phyloP scores from a whole-genome alignment of 2,797 vertebrate genomes.

The Cyclopterus lumpus region DNA sequence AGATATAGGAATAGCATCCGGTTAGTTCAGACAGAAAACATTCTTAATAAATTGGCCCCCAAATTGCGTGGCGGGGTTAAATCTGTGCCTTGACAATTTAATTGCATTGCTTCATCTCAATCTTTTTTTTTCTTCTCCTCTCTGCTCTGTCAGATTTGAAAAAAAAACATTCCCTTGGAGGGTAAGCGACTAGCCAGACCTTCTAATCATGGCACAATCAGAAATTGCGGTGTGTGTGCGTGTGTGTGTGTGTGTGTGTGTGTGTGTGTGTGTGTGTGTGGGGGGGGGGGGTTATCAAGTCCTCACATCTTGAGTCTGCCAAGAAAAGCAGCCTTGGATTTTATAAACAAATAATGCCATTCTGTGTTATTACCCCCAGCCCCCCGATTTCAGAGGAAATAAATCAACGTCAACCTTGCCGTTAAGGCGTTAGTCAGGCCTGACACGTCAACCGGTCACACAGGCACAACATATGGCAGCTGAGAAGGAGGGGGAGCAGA shows the following conservation, averaged over 20 bases:
- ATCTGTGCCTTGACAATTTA: constrained; percentile 72
- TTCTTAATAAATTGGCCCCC: constrained; percentile 62
- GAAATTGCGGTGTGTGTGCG: constrained; percentile 74
- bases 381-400: constrained; percentile 94
- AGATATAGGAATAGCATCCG: constrained; percentile 50
- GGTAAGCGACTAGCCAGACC: constrained; percentile 77
- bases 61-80: constrained; percentile 62
- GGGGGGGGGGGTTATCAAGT: constrained; percentile 67
- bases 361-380: constrained; percentile 89
- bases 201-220: constrained; percentile 84
- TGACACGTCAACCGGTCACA: constrained; percentile 79
- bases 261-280: constrained; percentile 23
- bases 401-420: constrained; percentile 89
- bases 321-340: constrained; percentile 85
- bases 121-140: constrained; percentile 35
- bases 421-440: constrained; percentile 82
- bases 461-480: constrained; percentile 81
- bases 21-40: constrained; percentile 62
- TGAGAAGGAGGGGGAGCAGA: constrained; percentile 50
- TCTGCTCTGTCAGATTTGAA: constrained; percentile 61
- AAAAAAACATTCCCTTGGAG: constrained; percentile 67
- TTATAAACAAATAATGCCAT: constrained; percentile 97
- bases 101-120: constrained; percentile 71
- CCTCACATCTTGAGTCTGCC: constrained; percentile 85
- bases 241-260: constrained; percentile 22